phyloP scores from a whole-genome alignment of 2,113 vertebrate genomes.

The Mellivora capensis region DNA sequence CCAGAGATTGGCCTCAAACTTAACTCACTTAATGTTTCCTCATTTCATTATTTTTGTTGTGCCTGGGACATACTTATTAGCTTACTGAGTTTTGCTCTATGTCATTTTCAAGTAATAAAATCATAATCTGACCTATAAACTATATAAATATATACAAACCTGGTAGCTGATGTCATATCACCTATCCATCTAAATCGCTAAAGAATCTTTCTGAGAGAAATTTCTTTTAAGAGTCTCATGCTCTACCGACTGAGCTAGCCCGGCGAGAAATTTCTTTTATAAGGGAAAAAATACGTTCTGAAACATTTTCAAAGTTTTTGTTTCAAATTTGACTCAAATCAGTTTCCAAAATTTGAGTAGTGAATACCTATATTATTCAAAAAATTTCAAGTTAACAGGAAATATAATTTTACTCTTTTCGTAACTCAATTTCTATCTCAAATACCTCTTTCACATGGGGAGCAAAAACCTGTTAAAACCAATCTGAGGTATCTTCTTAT shows the following conservation, averaged over 20 bases:
- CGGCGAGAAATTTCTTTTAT: constrained; percentile 76
- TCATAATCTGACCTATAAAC: neutral
- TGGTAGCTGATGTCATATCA: neutral
- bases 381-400: neutral
- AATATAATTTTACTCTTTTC: neutral
- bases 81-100: neutral
- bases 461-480: neutral
- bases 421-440: neutral
- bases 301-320: neutral
- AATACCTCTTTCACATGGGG: neutral
- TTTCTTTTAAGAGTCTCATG: constrained; percentile 97
- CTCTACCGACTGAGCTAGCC: constrained; percentile 99
- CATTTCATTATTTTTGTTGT: neutral
- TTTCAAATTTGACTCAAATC: neutral
- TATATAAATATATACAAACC: neutral
- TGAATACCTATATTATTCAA: neutral
- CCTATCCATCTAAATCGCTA: neutral
- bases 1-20: neutral
- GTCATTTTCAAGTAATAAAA: neutral
- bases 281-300: neutral
- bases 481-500: neutral
- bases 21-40: neutral
- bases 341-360: neutral
- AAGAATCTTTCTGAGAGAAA: neutral
- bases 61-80: neutral